These are phyloP conservation scores for Sorex fumeus DNA, from an alignment of 2,113 vertebrate species.

Conservation along the genomic window DNA sequence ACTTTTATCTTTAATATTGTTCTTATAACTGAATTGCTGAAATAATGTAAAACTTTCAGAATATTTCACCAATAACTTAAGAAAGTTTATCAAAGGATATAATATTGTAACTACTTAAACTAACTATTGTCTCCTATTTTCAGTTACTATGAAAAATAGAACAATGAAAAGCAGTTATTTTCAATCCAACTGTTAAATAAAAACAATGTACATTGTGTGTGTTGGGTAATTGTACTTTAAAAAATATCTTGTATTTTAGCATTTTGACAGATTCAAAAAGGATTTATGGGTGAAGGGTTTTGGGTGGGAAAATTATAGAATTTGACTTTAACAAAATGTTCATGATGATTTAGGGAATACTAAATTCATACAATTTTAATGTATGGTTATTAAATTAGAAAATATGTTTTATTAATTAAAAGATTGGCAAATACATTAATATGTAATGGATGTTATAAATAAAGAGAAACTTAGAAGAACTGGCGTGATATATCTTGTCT, in stretches of 20 bases:
- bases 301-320: slow-evolving; percentile 23
- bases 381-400: slow-evolving; percentile 3
- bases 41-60: slow-evolving; percentile 1
- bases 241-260: background rate
- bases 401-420: slow-evolving; percentile 33
- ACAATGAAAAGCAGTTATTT: slow-evolving; percentile 22
- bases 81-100: background rate
- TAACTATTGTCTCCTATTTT: background rate
- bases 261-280: slow-evolving; percentile 6
- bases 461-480: background rate
- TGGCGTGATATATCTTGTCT: background rate
- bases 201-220: background rate
- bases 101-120: background rate
- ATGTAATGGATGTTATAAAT: background rate
- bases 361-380: slow-evolving; percentile 29
- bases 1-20: slow-evolving; percentile 12
- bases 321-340: slow-evolving; percentile 58
- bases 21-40: slow-evolving; percentile 43
- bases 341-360: slow-evolving; percentile 17
- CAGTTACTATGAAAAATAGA: slow-evolving; percentile 10
- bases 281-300: slow-evolving; percentile 30
- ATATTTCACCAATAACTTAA: background rate
- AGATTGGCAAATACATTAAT: background rate
- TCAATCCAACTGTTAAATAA: background rate
- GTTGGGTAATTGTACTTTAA: slow-evolving; percentile 30